Evolutionary conservation across 1,140 invertebrate species (phyloP).

Genomic region (Heliconius melpomene): DNA sequence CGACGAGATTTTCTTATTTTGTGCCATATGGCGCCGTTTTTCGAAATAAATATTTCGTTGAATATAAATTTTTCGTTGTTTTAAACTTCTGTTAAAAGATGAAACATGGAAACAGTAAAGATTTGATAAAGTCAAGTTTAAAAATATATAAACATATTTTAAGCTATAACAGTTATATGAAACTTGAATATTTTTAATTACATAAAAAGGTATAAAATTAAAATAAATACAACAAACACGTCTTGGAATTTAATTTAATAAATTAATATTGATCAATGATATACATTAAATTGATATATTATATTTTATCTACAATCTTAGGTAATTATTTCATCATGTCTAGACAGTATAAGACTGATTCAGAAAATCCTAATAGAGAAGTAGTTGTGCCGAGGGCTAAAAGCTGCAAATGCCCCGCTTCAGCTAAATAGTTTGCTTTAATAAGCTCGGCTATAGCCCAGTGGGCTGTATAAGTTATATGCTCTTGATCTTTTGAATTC

Average conservation of each 20-base stretch:
- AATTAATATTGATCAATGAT: constrained; percentile 35
- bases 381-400: constrained; percentile 50
- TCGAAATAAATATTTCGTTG: no score
- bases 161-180: no score
- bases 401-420: constrained; percentile 63
- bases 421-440: constrained; percentile 57
- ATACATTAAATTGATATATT: constrained; percentile 16
- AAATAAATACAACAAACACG: constrained; percentile 7
- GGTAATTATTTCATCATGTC: constrained; percentile 47
- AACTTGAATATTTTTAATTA: neutral
- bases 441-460: constrained; percentile 58
- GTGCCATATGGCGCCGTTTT: no score
- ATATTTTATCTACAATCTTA: neutral
- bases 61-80: no score
- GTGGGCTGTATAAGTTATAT: constrained; percentile 42
- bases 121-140: no score
- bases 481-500: constrained; percentile 39
- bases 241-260: constrained; percentile 45
- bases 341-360: constrained; percentile 59
- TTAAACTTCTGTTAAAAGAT: no score
- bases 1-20: no score
- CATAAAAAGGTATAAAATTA: neutral
- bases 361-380: constrained; percentile 58
- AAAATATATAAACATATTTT: no score
- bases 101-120: no score